Evolutionary conservation across 2,113 vertebrate genomes (phyloP).

Genomic region (Silurus asotus): DNA sequence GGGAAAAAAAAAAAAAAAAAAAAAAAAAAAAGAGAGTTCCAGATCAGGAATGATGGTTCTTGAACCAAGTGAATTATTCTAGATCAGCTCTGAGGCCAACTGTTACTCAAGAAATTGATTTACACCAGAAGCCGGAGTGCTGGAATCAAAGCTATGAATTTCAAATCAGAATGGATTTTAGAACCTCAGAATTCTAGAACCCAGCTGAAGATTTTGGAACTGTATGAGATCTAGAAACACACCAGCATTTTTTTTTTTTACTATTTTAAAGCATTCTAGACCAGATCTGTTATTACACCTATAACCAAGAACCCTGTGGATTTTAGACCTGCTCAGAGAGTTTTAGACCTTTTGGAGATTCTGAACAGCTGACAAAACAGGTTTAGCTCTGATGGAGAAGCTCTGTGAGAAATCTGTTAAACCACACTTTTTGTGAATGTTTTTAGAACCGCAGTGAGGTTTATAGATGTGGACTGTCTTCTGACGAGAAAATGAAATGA

Average conservation of each 20-base stretch:
- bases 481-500: background rate
- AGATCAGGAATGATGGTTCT: too few species aligned
- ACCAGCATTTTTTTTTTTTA: background rate
- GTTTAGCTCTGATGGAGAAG: background rate
- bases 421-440: background rate
- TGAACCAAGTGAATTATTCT: background rate
- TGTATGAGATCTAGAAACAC: background rate
- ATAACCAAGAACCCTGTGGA: background rate
- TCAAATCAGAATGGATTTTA: background rate
- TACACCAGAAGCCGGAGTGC: background rate
- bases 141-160: background rate
- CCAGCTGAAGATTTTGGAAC: background rate
- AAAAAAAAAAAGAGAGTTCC: too few species aligned
- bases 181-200: background rate
- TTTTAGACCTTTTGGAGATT: too few species aligned
- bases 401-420: background rate
- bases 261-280: background rate
- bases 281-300: too few species aligned
- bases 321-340: background rate
- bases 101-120: background rate
- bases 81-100: background rate
- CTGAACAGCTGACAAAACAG: too few species aligned
- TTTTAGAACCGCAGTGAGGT: background rate
- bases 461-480: background rate
- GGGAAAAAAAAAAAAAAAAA: too few species aligned